Evolutionary conservation across 2,113 vertebrate species (phyloP).

Genomic region (Xenopus laevis): DNA sequence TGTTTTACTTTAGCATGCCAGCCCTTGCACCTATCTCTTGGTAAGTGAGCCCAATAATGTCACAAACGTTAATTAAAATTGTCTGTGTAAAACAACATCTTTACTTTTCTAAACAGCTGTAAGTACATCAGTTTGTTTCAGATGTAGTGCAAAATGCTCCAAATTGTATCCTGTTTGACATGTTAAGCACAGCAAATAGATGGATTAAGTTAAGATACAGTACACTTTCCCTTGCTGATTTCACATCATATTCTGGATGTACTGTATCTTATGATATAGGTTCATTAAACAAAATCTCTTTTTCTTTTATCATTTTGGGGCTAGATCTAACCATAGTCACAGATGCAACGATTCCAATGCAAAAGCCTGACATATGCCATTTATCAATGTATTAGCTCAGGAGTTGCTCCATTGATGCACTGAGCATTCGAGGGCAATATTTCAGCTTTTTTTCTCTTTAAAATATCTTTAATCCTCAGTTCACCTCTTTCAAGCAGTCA

Average conservation of each 20-base stretch:
- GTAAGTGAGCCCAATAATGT: no score
- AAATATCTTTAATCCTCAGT: conserved; percentile 78
- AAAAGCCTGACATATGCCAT: conserved; percentile 68
- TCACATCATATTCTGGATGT: conserved; percentile 50
- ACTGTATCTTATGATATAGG: conserved; percentile 59
- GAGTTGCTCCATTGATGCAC: conserved; percentile 67
- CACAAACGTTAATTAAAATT: no score
- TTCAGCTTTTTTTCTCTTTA: conserved; percentile 56
- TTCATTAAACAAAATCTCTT: conserved; percentile 58
- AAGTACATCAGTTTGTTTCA: no score
- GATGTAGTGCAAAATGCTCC: no score
- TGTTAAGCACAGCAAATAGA: no score
- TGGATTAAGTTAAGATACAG: no score
- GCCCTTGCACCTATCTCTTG: no score
- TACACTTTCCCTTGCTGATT: not conserved
- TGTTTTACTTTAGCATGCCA: no score
- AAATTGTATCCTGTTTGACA: no score
- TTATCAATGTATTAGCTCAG: conserved; percentile 76
- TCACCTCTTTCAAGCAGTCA: conserved; percentile 75
- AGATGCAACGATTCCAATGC: conserved; percentile 68
- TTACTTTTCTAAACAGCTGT: no score
- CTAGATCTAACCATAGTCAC: conserved; percentile 63
- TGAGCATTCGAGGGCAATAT: conserved; percentile 68
- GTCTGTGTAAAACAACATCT: no score
- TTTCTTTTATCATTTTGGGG: conserved; percentile 63